Evolutionary conservation across 2,888 invertebrate genomes (phyloP).

Genomic region (Drosophila prostipennis): DNA sequence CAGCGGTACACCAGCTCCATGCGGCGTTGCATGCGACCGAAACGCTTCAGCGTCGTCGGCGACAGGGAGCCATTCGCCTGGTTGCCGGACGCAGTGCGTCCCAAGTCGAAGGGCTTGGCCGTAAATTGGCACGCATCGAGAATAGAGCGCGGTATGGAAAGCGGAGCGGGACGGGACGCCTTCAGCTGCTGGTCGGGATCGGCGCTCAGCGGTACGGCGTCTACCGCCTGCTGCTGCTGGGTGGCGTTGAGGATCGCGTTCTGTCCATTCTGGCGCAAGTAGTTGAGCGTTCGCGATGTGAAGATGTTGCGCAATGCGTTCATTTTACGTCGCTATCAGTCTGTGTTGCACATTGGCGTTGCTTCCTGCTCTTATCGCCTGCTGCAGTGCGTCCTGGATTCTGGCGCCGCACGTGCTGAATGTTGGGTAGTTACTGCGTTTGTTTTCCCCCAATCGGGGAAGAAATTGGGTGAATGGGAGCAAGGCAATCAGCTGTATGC

Average conservation of each 20-base stretch:
- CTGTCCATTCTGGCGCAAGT: slow-evolving; percentile 80
- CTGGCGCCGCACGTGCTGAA: slow-evolving; percentile 16
- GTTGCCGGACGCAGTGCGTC: slow-evolving; percentile 12
- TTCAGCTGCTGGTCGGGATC: slow-evolving; percentile 55
- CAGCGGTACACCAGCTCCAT: slow-evolving; percentile 81
- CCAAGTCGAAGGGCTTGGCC: slow-evolving; percentile 64
- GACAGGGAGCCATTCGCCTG: slow-evolving; percentile 69
- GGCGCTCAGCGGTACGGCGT: slow-evolving; percentile 42
- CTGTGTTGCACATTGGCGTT: slow-evolving; percentile 25
- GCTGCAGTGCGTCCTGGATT: slow-evolving; percentile 18
- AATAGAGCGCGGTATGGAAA: slow-evolving; percentile 76
- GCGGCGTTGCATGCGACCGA: slow-evolving; percentile 78
- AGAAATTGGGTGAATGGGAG: neutral
- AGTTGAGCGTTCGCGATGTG: slow-evolving; percentile 74
- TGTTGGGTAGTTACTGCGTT: slow-evolving; percentile 7
- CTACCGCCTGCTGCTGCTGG: slow-evolving; percentile 64
- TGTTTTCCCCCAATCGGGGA: neutral
- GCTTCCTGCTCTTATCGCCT: neutral
- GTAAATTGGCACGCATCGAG: slow-evolving; percentile 76
- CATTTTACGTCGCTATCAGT: slow-evolving; percentile 64
- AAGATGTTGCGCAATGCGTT: slow-evolving; percentile 82
- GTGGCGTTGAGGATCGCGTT: slow-evolving; percentile 80
- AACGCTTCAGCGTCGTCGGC: slow-evolving; percentile 74
- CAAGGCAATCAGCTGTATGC: neutral
- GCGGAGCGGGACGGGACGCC: slow-evolving; percentile 47